These are phyloP conservation scores for Hemibagrus wyckioides DNA, from an alignment of 2,113 vertebrate genomes.

Conservation along the genomic window DNA sequence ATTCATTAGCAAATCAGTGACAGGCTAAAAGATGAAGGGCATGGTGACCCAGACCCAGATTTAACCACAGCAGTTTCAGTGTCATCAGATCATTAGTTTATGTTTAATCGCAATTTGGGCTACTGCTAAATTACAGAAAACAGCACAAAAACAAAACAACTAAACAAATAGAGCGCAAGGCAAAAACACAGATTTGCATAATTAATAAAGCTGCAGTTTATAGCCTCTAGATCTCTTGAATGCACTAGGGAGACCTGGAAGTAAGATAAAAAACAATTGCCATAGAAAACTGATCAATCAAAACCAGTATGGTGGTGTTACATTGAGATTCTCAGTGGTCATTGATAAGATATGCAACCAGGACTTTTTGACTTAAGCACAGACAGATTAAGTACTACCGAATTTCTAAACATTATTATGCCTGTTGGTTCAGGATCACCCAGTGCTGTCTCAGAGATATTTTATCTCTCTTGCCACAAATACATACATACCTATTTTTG, in stretches of 20 bases:
- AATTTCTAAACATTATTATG: background rate
- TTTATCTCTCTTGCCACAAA: background rate
- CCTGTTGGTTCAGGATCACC: background rate
- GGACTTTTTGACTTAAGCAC: background rate
- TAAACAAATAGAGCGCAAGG: background rate
- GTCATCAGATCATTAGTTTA: slow-evolving; percentile 1
- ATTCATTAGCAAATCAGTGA: slow-evolving; percentile 11
- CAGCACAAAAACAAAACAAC: background rate
- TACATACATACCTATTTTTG: background rate
- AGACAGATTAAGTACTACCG: background rate
- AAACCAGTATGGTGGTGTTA: background rate
- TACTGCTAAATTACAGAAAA: background rate
- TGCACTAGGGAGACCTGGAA: background rate
- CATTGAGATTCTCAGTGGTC: background rate
- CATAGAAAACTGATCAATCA: background rate
- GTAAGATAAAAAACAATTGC: background rate
- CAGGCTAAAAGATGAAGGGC: background rate
- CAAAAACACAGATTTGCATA: no score
- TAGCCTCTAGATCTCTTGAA: background rate
- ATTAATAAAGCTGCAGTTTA: no score
- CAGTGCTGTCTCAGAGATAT: background rate
- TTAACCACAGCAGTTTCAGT: background rate
- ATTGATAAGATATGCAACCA: background rate
- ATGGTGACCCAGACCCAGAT: slow-evolving; percentile 1
- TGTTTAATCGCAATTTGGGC: slow-evolving; percentile 4